Conservation (phyloP, 2,888 invertebrate species). For the Halictus quadricinctus region DNA sequence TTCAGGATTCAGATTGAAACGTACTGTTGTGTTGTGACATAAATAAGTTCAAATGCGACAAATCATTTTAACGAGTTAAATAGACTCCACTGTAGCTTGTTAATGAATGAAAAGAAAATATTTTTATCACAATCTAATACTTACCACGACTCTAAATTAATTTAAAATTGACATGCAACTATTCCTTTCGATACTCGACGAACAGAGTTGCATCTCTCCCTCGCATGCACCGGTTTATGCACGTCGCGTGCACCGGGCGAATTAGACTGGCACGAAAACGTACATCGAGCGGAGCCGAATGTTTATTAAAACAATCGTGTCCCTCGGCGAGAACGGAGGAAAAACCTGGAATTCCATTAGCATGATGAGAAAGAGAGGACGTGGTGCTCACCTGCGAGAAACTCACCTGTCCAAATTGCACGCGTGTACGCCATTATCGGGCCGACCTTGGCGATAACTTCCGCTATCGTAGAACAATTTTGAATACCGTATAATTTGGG, state of each 20-base stretch:
- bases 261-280: neutral
- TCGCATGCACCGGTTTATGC: neutral
- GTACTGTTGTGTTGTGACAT: too few relatives aligned
- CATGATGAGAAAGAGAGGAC: neutral
- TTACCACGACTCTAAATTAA: too few relatives aligned
- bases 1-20: too few relatives aligned
- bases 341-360: neutral
- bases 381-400: slow-evolving; percentile 17
- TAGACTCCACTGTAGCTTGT: too few relatives aligned
- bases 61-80: too few relatives aligned
- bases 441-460: slow-evolving; percentile 45
- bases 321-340: neutral
- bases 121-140: too few relatives aligned
- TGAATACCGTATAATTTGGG: slow-evolving; percentile 25
- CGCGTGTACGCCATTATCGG: slow-evolving; percentile 20
- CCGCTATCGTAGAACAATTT: slow-evolving; percentile 33
- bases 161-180: neutral
- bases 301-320: neutral
- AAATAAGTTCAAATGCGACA: too few relatives aligned
- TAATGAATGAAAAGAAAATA: too few relatives aligned
- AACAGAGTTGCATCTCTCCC: neutral
- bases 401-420: slow-evolving; percentile 28
- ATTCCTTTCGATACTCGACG: neutral
- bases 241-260: neutral
- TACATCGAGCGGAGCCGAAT: neutral